Evolutionary conservation across 2,888 invertebrate genomes (phyloP), one percentile per base, ranked within the genome.

Genomic region (Pollenia griseotomentosa): DNA sequence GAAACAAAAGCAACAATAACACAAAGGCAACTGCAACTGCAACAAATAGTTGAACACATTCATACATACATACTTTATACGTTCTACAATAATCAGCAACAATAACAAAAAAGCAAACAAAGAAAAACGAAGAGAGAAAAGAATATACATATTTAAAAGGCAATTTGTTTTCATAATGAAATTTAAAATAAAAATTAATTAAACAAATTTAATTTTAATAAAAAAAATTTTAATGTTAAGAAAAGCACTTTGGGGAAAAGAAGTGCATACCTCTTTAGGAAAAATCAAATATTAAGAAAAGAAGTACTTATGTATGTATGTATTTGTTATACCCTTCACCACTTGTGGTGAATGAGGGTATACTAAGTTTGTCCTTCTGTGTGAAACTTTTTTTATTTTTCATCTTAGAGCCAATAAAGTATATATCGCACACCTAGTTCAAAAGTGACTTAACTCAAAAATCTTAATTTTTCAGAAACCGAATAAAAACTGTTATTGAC

Each of bases 101-200:
- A 55, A 14, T 19, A 7, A 71, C 14, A 16, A 46, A 40, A 73
- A 73, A 68, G 19, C 1, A 11, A 33, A n/a, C 46, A 44, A 40
- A 48, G 0, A 59, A n/a, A 42, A 57, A 68, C n/a, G 51, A 42
- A 66, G 16, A 59, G n/a, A 73, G 46, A 73, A 78, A 74, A 48
- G 57, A 70, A 68, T 42, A n/a, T n/a, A n/a, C n/a, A n/a, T 78
- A 65, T 80, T 74, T 83, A 80, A 86, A 83, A 81, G 61, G 80
- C 80, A 73, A 86, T 86, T 86, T 71, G 73, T 77, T 75, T 83
- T 65, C 44, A 53, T 65, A 77, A 77, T 77, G 48, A 66, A 80
- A 83, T 80, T 86, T 65, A 57, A 57, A 68, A 48, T 40, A 63
- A 44, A 8, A 71, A 66, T 44, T 9, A 40, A 23, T n/a, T 11